Evolutionary conservation across 53 echinoderm and acorn worm genomes (phyloP).

Genomic region (Holothuria leucospilota): DNA sequence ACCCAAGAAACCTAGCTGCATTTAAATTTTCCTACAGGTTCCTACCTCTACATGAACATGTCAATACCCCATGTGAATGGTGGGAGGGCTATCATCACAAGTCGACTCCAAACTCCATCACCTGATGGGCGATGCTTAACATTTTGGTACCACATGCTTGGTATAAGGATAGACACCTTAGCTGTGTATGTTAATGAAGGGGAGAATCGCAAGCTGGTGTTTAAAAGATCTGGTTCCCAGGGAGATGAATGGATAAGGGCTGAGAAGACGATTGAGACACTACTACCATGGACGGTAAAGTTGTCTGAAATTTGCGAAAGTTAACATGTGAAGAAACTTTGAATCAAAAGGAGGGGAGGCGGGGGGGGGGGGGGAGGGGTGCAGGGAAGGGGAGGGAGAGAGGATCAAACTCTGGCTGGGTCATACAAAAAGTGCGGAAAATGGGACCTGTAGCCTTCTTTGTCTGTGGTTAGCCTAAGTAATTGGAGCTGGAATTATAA

Average conservation of each 20-base stretch:
- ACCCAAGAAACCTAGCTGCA: too few relatives aligned
- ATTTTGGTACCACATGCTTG: constrained; percentile 86
- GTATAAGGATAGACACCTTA: constrained; percentile 64
- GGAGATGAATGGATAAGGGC: constrained; percentile 76
- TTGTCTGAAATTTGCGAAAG: neutral
- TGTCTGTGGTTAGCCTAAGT: too few relatives aligned
- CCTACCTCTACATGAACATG: constrained; percentile 79
- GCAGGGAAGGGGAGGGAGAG: too few relatives aligned
- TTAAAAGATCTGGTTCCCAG: constrained; percentile 71
- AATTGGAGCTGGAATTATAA: too few relatives aligned
- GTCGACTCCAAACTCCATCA: constrained; percentile 35
- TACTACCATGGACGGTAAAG: constrained; percentile 5
- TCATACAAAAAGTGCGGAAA: too few relatives aligned
- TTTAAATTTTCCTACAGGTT: constrained; percentile 39
- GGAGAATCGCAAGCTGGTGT: constrained; percentile 41
- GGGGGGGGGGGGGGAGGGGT: too few relatives aligned
- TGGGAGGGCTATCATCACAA: constrained; percentile 63
- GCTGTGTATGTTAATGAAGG: constrained; percentile 56
- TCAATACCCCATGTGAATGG: constrained; percentile 52
- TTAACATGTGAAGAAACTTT: too few relatives aligned
- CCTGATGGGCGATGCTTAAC: constrained; percentile 59
- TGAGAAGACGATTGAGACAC: constrained; percentile 8
- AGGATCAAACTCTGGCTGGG: too few relatives aligned
- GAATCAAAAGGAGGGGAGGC: too few relatives aligned
- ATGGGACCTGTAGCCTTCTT: too few relatives aligned